Conservation (phyloP, 2,888 invertebrate genomes). For the Rhagonycha lutea region DNA sequence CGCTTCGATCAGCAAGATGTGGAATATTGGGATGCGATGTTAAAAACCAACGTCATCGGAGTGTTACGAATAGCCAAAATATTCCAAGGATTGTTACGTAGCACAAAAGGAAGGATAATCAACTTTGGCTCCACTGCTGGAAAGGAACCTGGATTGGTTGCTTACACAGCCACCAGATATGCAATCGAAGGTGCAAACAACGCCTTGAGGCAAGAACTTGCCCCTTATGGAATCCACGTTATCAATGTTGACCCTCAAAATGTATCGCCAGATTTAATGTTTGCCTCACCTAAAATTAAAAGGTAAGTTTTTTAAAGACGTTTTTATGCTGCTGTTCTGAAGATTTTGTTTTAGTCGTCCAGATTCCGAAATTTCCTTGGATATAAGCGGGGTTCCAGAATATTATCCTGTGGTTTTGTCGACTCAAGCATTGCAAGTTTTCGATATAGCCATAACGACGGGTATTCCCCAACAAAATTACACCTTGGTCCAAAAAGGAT, state of each 20-base stretch:
- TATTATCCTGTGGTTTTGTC: slow-evolving; percentile 50
- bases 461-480: slow-evolving; percentile 48
- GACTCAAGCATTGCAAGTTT: slow-evolving; percentile 42
- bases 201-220: slow-evolving; percentile 71
- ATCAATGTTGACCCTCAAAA: slow-evolving; percentile 76
- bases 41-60: slow-evolving; percentile 73
- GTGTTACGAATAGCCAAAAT: slow-evolving; percentile 75
- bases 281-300: slow-evolving; percentile 65
- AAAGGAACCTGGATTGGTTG: slow-evolving; percentile 34
- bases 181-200: slow-evolving; percentile 82
- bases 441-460: slow-evolving; percentile 49
- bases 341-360: slow-evolving; percentile 40
- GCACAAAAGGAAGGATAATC: slow-evolving; percentile 68
- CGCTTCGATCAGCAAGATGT: slow-evolving; percentile 70
- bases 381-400: slow-evolving; percentile 46
- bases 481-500: slow-evolving; percentile 43
- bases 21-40: slow-evolving; percentile 70
- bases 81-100: slow-evolving; percentile 73
- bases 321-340: background rate
- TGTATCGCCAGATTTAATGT: slow-evolving; percentile 67
- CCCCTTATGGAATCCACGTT: slow-evolving; percentile 73
- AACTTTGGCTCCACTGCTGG: slow-evolving; percentile 65
- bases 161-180: slow-evolving; percentile 63
- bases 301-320: slow-evolving; percentile 46
- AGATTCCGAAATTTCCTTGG: slow-evolving; percentile 46